Evolutionary conservation across 2,888 invertebrate genomes (phyloP).

Genomic region (Tupiocoris notatus): DNA sequence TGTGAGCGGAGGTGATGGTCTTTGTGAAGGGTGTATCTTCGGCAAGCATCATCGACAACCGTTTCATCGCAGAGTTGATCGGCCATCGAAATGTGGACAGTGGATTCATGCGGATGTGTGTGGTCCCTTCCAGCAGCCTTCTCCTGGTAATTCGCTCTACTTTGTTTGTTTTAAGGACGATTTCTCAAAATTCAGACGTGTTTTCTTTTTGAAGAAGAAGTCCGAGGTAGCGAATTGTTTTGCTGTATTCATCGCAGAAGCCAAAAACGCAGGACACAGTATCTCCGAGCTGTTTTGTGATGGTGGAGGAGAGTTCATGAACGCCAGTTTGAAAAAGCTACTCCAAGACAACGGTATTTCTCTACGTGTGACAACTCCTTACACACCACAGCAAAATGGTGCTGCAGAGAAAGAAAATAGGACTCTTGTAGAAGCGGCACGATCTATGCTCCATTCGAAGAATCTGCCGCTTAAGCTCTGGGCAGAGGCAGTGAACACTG

Average conservation of each 20-base stretch:
- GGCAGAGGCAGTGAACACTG: too few species aligned
- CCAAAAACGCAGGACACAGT: background rate
- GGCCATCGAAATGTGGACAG: background rate
- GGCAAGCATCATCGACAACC: slow-evolving; percentile 9
- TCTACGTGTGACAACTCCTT: background rate
- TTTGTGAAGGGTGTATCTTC: slow-evolving; percentile 9
- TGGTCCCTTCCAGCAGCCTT: slow-evolving; percentile 12
- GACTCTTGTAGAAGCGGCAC: slow-evolving; percentile 15
- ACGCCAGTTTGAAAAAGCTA: background rate
- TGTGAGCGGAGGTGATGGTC: background rate
- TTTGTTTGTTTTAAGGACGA: slow-evolving; percentile 13
- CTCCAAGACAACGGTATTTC: background rate
- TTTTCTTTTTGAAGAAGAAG: slow-evolving; percentile 13
- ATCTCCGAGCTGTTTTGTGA: background rate
- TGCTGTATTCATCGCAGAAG: background rate
- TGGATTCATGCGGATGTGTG: slow-evolving; percentile 9
- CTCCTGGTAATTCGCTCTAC: background rate
- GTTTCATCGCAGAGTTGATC: background rate
- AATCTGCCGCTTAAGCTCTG: slow-evolving; percentile 6
- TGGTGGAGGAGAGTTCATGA: slow-evolving; percentile 12
- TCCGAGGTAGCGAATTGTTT: background rate
- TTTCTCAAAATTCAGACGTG: slow-evolving; percentile 4
- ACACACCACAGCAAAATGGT: slow-evolving; percentile 8
- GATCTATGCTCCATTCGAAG: slow-evolving; percentile 1
- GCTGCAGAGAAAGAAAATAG: background rate